A percentile compares a stretch with the other conserved stretches of the same genome.
These are phyloP conservation scores for Limanda limanda DNA, from an alignment of 2,113 vertebrate species.

Conservation along the genomic window DNA sequence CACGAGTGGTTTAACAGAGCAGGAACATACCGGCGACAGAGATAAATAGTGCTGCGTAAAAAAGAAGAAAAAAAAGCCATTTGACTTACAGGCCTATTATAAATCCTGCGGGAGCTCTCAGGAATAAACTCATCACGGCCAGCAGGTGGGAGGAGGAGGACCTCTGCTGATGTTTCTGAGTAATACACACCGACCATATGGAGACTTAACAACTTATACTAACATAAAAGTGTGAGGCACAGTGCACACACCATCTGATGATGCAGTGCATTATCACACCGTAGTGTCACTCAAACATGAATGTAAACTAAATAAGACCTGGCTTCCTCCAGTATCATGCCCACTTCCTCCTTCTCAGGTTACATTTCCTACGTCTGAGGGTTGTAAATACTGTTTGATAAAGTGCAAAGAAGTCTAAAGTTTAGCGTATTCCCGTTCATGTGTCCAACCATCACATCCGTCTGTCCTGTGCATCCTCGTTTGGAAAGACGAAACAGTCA, in stretches of 20 bases:
- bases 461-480: not conserved
- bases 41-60: constrained; percentile 44
- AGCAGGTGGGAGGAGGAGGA: constrained; percentile 38
- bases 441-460: constrained; percentile 6
- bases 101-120: constrained; percentile 49
- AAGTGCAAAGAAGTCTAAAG: constrained; percentile 62
- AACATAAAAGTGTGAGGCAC: constrained; percentile 3
- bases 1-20: constrained; percentile 11
- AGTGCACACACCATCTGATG: constrained; percentile 5
- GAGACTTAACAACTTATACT: constrained; percentile 29
- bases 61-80: constrained; percentile 17
- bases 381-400: constrained; percentile 58
- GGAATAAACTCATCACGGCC: constrained; percentile 38
- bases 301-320: constrained; percentile 16
- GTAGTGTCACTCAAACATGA: constrained; percentile 33
- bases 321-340: constrained; percentile 23
- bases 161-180: constrained; percentile 65
- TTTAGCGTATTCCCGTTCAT: constrained; percentile 29
- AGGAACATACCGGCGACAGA: constrained; percentile 31
- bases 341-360: constrained; percentile 8
- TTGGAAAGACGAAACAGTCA: not conserved
- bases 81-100: constrained; percentile 57
- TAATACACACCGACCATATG: constrained; percentile 26
- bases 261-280: constrained; percentile 12
- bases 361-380: constrained; percentile 21